Evolutionary conservation across 2,888 invertebrate genomes (phyloP).

Genomic region (Horisme vitalbata): DNA sequence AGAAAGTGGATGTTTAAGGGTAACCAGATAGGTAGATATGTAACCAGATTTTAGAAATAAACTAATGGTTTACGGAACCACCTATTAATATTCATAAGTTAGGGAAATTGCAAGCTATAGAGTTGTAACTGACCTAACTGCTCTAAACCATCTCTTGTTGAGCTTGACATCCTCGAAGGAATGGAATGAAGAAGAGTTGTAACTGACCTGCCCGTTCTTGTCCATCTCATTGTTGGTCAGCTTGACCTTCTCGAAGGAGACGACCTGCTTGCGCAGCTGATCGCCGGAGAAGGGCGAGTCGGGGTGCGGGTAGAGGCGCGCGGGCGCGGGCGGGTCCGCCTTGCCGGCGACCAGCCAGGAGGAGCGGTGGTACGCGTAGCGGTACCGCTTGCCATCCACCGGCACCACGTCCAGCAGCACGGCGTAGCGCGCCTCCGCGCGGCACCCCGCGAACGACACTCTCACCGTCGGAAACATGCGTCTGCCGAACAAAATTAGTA

Average conservation of each 20-base stretch:
- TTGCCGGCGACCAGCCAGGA: slow-evolving; percentile 99
- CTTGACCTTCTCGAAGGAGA: slow-evolving; percentile 99
- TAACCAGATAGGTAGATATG: too few species aligned
- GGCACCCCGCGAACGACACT: slow-evolving; percentile 94
- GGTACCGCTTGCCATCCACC: slow-evolving; percentile 97
- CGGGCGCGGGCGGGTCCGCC: slow-evolving; percentile 97
- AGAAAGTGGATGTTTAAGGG: slow-evolving; percentile 19
- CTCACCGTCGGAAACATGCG: slow-evolving; percentile 99
- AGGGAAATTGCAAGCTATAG: too few species aligned
- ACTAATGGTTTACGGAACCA: too few species aligned
- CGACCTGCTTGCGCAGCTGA: slow-evolving; percentile 97
- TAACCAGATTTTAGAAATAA: too few species aligned
- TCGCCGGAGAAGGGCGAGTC: slow-evolving; percentile 98
- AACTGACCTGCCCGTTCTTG: slow-evolving; percentile 93
- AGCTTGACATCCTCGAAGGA: too few species aligned
- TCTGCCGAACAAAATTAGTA: slow-evolving; percentile 77
- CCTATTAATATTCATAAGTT: too few species aligned
- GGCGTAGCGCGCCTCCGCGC: slow-evolving; percentile 92
- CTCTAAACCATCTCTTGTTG: too few species aligned
- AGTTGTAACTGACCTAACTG: too few species aligned
- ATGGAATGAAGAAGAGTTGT: too few species aligned
- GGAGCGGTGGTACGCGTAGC: slow-evolving; percentile 99
- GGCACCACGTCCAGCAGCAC: slow-evolving; percentile 98
- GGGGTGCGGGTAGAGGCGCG: slow-evolving; percentile 97
- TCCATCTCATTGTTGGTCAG: slow-evolving; percentile 99